A percentile compares a stretch with the other conserved stretches of the same genome.
Evolutionary conservation across 2,888 invertebrate species (phyloP).

Genomic region (Hipparchia semele): DNA sequence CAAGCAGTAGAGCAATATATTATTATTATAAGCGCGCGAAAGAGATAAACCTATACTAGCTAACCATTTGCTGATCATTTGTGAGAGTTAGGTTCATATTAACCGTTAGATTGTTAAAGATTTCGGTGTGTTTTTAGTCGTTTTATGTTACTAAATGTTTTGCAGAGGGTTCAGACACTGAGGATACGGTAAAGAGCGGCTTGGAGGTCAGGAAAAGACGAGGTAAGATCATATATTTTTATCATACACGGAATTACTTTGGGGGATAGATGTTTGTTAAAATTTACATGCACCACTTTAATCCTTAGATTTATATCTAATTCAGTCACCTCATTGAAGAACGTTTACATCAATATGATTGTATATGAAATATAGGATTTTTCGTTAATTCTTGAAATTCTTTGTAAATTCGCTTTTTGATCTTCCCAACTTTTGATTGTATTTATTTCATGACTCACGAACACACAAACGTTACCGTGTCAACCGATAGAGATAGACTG

Average conservation of each 20-base stretch:
- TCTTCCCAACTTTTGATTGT: too few species aligned
- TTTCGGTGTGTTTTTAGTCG: slow-evolving; percentile 48
- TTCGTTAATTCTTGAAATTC: too few species aligned
- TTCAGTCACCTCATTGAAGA: neutral
- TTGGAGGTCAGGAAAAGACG: slow-evolving; percentile 67
- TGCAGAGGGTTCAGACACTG: slow-evolving; percentile 79
- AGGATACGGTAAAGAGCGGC: slow-evolving; percentile 69
- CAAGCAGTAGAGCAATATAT: neutral
- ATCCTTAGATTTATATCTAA: slow-evolving; percentile 12
- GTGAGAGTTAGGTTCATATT: neutral
- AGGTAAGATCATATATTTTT: slow-evolving; percentile 56
- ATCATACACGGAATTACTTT: slow-evolving; percentile 1
- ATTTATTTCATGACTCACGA: too few species aligned
- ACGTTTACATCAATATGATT: neutral
- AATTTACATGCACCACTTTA: slow-evolving; percentile 25
- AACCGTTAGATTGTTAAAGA: neutral
- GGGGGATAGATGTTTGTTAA: slow-evolving; percentile 30
- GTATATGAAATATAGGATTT: neutral
- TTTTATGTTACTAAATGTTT: slow-evolving; percentile 67
- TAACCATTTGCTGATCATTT: neutral
- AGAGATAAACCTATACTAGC: neutral
- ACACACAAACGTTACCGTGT: too few species aligned
- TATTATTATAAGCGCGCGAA: neutral
- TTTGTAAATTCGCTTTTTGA: too few species aligned
- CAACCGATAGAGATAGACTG: too few species aligned